Percentiles rank a stretch among this genome's conserved stretches.
Conservation (phyloP, 2,113 vertebrate species). For the Hirundichthys speculiger region DNA sequence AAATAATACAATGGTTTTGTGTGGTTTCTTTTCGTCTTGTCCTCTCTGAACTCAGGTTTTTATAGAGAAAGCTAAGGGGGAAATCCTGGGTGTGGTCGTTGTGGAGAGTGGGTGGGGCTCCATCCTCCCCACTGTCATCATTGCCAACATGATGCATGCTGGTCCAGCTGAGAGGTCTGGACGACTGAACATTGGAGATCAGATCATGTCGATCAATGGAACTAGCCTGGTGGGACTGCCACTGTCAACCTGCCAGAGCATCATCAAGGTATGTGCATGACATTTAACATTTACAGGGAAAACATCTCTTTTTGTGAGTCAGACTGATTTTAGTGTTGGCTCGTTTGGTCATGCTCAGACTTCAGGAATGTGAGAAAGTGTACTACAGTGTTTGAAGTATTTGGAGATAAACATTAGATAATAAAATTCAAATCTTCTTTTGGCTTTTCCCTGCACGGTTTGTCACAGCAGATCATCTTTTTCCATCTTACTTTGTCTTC, state of each 20-base stretch:
- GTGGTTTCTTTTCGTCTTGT: not conserved
- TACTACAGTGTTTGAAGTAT: too few relatives aligned
- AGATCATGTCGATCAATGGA: conserved; percentile 98
- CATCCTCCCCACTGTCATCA: conserved; percentile 97
- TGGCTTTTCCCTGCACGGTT: too few relatives aligned
- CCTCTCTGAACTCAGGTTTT: conserved; percentile 79
- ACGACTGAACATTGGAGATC: conserved; percentile 94
- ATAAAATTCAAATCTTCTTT: too few relatives aligned
- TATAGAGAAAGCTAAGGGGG: conserved; percentile 96
- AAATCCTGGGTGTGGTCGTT: conserved; percentile 95
- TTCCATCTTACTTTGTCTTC: too few relatives aligned
- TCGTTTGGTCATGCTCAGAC: too few relatives aligned
- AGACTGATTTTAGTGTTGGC: too few relatives aligned
- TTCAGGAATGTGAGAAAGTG: too few relatives aligned
- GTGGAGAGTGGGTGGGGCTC: conserved; percentile 99
- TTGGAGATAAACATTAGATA: too few relatives aligned
- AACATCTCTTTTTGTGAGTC: too few relatives aligned
- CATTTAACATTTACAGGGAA: too few relatives aligned
- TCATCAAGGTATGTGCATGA: conserved; percentile 88
- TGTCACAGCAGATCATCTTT: too few relatives aligned
- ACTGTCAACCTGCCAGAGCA: conserved; percentile 98
- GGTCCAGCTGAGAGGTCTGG: conserved; percentile 96
- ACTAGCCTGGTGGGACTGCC: conserved; percentile 97
- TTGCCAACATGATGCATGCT: conserved; percentile 99
- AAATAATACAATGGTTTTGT: not conserved